phyloP scores from a whole-genome alignment of 2,888 invertebrate genomes.

The Electrophaes corylata region DNA sequence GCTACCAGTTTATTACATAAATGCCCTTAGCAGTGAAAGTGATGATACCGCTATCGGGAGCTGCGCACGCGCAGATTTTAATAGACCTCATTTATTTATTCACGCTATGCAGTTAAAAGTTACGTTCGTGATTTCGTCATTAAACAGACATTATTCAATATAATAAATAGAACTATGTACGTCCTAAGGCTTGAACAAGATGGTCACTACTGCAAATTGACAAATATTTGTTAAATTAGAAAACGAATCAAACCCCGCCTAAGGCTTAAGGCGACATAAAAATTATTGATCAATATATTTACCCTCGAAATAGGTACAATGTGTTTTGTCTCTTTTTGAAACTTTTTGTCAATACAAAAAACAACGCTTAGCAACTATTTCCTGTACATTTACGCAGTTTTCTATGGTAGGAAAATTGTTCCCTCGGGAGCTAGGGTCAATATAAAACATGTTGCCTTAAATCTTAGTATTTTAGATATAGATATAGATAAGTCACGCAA shows the following conservation, averaged over 20 bases:
- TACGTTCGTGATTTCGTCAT: background rate
- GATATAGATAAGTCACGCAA: constrained; percentile 1
- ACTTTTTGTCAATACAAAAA: too few species aligned
- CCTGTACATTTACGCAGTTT: too few species aligned
- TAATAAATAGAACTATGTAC: background rate
- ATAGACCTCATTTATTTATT: constrained; percentile 19
- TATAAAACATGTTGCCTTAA: too few species aligned
- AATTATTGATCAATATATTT: background rate
- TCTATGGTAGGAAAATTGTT: too few species aligned
- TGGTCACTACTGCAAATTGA: background rate
- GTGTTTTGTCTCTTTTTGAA: too few species aligned
- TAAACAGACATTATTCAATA: background rate
- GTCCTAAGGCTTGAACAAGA: background rate
- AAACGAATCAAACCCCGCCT: background rate
- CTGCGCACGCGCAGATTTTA: constrained; percentile 25
- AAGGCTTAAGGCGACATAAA: background rate
- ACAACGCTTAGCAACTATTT: too few species aligned
- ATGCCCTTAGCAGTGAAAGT: constrained; percentile 31
- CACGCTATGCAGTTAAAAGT: constrained; percentile 5
- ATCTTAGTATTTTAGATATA: background rate
- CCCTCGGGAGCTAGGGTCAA: too few species aligned
- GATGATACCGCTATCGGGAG: constrained; percentile 29
- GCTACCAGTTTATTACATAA: constrained; percentile 7
- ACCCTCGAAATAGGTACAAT: too few species aligned
- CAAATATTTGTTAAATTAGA: background rate